Percentiles rank a stretch among this genome's conserved stretches.
Evolutionary conservation across 1,140 invertebrate genomes (phyloP).

Genomic region (Brachionus asplanchnoidis): DNA sequence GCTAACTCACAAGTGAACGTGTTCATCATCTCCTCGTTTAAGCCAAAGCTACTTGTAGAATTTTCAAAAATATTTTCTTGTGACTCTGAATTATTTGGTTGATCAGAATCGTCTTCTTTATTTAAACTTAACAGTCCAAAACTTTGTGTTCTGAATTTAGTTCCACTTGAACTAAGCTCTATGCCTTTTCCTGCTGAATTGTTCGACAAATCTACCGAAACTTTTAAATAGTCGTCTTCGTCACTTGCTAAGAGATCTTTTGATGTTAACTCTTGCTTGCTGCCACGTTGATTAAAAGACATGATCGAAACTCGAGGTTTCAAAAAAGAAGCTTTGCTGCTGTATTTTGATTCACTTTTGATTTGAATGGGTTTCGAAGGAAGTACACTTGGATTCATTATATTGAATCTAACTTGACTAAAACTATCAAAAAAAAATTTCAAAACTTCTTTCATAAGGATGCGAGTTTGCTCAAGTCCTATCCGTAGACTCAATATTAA

Average conservation of each 20-base stretch:
- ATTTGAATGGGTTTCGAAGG: neutral
- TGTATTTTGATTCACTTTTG: neutral
- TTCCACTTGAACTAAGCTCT: neutral
- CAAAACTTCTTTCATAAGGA: constrained; percentile 68
- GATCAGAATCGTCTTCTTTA: neutral
- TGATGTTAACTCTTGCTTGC: neutral
- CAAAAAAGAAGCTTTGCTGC: neutral
- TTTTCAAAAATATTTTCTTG: neutral
- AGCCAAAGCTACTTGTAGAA: neutral
- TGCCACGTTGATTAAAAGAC: constrained; percentile 1
- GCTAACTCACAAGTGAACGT: constrained; percentile 79
- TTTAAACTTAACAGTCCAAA: constrained; percentile 16
- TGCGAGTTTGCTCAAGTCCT: constrained; percentile 75
- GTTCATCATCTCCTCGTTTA: constrained; percentile 64
- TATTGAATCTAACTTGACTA: constrained; percentile 59
- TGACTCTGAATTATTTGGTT: neutral
- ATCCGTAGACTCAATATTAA: constrained; percentile 73
- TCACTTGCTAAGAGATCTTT: neutral
- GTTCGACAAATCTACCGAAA: neutral
- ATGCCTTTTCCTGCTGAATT: neutral
- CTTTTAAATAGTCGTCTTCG: constrained; percentile 36
- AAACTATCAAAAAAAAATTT: constrained; percentile 75
- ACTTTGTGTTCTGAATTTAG: constrained; percentile 11
- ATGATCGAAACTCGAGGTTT: constrained; percentile 11
- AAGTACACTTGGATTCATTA: neutral